Percentiles rank a stretch among this genome's conserved stretches.
Conservation (phyloP, 2,797 vertebrate species). For the Pipistrellus pygmaeus region DNA sequence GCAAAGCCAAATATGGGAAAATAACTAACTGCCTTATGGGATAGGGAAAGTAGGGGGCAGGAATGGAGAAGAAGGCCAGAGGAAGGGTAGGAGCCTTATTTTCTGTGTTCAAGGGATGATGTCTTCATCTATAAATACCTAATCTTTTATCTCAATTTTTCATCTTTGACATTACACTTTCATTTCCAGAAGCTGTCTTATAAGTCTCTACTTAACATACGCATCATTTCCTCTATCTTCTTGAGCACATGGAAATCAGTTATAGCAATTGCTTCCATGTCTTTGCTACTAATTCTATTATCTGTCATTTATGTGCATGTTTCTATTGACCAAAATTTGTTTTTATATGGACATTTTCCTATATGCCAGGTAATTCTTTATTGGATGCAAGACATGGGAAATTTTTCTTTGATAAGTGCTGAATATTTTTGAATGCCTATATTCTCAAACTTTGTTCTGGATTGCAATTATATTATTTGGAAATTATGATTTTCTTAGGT, state of each 20-base stretch:
- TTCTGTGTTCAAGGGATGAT: background rate
- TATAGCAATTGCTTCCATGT: background rate
- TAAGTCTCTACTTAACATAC: background rate
- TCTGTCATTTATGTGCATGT: background rate
- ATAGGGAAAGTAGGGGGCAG: too few relatives aligned
- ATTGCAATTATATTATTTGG: background rate
- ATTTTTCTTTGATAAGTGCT: background rate
- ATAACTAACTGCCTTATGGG: background rate
- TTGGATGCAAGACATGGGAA: background rate
- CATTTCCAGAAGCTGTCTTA: background rate
- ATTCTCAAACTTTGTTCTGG: background rate
- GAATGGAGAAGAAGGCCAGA: background rate
- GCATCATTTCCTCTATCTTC: background rate
- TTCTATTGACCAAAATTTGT: background rate
- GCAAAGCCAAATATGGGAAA: background rate
- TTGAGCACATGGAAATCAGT: background rate
- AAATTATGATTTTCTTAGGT: background rate
- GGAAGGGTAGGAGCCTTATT: background rate
- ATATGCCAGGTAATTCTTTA: background rate
- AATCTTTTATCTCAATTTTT: constrained; percentile 9
- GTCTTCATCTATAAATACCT: background rate
- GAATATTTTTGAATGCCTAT: background rate
- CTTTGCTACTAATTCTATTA: background rate
- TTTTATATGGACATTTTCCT: background rate
- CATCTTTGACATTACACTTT: background rate